These are phyloP conservation scores for Drosophila anomelani DNA, from an alignment of 2,888 invertebrate genomes.

Conservation along the genomic window DNA sequence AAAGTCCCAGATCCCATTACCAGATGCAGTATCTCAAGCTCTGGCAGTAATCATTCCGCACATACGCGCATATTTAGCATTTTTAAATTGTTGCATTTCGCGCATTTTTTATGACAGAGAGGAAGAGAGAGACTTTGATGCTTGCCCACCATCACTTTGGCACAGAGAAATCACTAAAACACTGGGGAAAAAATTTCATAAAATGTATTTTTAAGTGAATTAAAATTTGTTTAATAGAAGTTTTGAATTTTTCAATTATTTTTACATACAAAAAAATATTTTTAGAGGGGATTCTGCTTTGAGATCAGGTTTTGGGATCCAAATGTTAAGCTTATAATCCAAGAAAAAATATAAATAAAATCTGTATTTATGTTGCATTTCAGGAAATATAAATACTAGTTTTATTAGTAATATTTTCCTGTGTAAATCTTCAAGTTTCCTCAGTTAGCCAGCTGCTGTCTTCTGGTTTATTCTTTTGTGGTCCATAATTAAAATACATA, in stretches of 20 bases:
- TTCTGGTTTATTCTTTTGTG: slow-evolving; percentile 22
- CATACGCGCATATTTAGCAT: slow-evolving; percentile 78
- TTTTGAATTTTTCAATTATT: background rate
- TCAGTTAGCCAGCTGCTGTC: slow-evolving; percentile 17
- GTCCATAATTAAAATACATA: slow-evolving; percentile 67
- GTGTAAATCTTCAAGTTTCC: slow-evolving; percentile 19
- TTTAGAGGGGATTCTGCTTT: background rate
- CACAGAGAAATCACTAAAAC: slow-evolving; percentile 4
- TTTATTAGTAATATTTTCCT: too few species aligned
- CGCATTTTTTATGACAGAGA: slow-evolving; percentile 69
- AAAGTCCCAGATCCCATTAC: slow-evolving; percentile 7
- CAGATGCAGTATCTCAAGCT: slow-evolving; percentile 26
- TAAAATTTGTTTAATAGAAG: background rate
- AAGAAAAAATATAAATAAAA: too few species aligned
- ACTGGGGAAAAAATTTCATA: background rate
- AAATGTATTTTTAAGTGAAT: background rate
- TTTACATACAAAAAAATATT: background rate
- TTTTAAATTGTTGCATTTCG: slow-evolving; percentile 75
- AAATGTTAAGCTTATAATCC: too few species aligned
- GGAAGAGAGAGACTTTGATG: slow-evolving; percentile 29
- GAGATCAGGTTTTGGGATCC: background rate
- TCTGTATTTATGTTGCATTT: too few species aligned
- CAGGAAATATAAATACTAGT: too few species aligned
- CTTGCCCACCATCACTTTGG: slow-evolving; percentile 14
- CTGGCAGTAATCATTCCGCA: slow-evolving; percentile 68